These are phyloP conservation scores for Umimayanthus chanpuru DNA, from an alignment of 92 coral and sea anemone species.

Conservation along the genomic window DNA sequence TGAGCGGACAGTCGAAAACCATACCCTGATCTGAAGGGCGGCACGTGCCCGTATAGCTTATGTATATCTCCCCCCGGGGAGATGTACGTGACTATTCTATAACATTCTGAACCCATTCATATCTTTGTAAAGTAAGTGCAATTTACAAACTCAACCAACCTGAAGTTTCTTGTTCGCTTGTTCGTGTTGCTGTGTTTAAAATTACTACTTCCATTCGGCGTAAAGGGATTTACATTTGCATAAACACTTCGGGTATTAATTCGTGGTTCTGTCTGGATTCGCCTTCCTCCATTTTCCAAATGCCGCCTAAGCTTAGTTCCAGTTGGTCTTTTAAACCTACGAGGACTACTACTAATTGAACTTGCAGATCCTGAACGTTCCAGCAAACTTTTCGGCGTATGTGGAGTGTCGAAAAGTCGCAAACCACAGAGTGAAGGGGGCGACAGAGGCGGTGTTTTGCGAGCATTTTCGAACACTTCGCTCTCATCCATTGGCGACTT, in stretches of 20 bases:
- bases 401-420: constrained; percentile 94
- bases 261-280: constrained; percentile 74
- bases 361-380: constrained; percentile 76
- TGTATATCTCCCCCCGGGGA: no score
- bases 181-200: constrained; percentile 60
- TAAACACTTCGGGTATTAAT: constrained; percentile 74
- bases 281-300: constrained; percentile 54
- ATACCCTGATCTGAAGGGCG: no score
- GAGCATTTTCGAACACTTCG: constrained; percentile 38
- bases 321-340: constrained; percentile 57
- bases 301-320: constrained; percentile 79
- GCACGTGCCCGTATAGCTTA: no score
- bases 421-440: constrained; percentile 95
- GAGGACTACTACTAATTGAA: constrained; percentile 61
- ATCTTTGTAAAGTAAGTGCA: neutral
- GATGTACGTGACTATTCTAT: neutral
- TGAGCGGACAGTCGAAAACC: no score
- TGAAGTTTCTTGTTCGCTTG: constrained; percentile 72
- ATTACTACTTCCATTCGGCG: constrained; percentile 82
- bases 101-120: neutral
- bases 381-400: constrained; percentile 94
- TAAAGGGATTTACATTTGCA: constrained; percentile 96
- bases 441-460: constrained; percentile 75
- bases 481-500: constrained; percentile 51
- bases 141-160: constrained; percentile 55